Conservation (phyloP, 2,888 invertebrate species). For the Trichogramma evanescens region DNA sequence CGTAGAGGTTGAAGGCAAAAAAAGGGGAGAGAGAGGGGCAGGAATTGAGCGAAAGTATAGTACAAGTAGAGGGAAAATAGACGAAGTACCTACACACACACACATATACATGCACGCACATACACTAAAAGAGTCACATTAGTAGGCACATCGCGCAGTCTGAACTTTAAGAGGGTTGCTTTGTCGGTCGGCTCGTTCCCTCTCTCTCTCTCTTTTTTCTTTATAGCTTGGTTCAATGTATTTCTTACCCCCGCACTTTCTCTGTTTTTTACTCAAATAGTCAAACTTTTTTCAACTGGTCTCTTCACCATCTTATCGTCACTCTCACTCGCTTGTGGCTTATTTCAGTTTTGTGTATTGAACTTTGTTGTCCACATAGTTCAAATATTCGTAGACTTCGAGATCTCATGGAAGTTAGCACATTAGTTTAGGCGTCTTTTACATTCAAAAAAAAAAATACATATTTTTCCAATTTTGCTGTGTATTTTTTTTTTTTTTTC, state of each 20-base stretch:
- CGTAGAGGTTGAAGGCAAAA: not conserved
- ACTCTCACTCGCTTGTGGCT: too few species aligned
- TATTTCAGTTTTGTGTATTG: too few species aligned
- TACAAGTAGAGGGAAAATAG: not conserved
- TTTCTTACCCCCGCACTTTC: slow-evolving; percentile 19
- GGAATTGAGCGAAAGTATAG: slow-evolving; percentile 1
- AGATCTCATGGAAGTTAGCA: too few species aligned
- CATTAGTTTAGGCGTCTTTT: too few species aligned
- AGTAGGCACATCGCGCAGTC: slow-evolving; percentile 39
- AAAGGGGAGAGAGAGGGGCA: slow-evolving; percentile 2
- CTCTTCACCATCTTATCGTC: too few species aligned
- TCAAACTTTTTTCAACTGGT: too few species aligned
- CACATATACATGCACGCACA: not conserved
- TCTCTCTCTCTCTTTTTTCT: slow-evolving; percentile 21
- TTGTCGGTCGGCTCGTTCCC: slow-evolving; percentile 37
- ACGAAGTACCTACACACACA: not conserved
- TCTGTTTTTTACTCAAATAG: slow-evolving; percentile 22
- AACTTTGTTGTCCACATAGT: too few species aligned
- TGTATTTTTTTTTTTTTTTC: too few species aligned
- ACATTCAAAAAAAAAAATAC: too few species aligned
- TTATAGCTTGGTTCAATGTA: slow-evolving; percentile 2
- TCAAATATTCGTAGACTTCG: too few species aligned
- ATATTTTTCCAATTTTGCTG: too few species aligned
- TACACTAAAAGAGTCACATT: slow-evolving; percentile 25
- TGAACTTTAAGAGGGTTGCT: slow-evolving; percentile 42